Base-by-base conservation (phyloP, 2,113 vertebrate genomes). In the Pithys albifrons region DNA sequence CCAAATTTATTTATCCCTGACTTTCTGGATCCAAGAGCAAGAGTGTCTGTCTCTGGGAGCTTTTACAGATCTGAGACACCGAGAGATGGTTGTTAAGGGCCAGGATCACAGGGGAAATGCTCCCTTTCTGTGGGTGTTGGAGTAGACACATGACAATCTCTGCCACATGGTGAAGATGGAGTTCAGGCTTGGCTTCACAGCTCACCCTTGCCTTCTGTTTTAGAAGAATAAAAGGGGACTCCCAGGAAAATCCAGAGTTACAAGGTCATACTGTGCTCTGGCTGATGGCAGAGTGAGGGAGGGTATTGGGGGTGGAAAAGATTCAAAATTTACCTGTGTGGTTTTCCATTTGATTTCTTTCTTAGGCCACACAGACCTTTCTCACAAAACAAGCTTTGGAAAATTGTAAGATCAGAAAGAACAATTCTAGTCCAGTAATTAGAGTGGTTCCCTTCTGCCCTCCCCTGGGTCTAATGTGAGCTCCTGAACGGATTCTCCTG, bases 281-380 rank as follows among this genome's bases (percentile, higher is more conserved):
- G 45, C 29, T 73, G n/a, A 64, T 22, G 29, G 62, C 16, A 51
- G 19, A 35, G 37, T 25, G 12, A 81, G n/a, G 35, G 28, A 75
- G 4, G 3, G 2, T 25, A 51, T 1, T 4, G 19, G 16, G 29
- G 11, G 0, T 43, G 0, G 2, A 25, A 84, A 81, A 25, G 8
- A 37, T 39, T 65, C 35, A 55, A 25, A 62, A 43, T 55, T 20
- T 28, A 91, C 55, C 51, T 28, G 13, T 10, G 28, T 72, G 14
- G 15, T 89, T 83, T 88, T 59, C 37, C 19, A 20, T 24, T 73
- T 41, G 8, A 41, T 76, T 81, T 84, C 77, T 62, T 81, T 71
- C 33, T 48, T 71, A 85, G 20, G 65, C 14, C 46, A 54, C 46
- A 52, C 45, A 49, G 8, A 81, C 52, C 33, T 55, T 91, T 57